A percentile compares a stretch with the other conserved stretches of the same genome.
phyloP scores from a whole-genome alignment of 2,113 vertebrate genomes.

The Anser brachyrhynchus region DNA sequence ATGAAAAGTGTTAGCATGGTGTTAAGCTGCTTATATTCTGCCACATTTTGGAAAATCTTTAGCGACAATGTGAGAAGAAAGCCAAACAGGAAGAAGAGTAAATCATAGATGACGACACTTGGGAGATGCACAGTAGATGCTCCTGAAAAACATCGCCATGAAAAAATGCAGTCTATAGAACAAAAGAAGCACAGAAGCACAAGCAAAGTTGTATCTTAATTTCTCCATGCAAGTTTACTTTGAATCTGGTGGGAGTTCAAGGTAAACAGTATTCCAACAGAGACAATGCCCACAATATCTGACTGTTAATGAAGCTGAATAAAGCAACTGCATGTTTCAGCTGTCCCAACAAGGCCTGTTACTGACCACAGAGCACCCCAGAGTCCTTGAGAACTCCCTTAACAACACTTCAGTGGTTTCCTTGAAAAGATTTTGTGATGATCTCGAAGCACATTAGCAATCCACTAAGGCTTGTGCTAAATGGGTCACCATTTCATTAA shows the following conservation, averaged over 20 bases:
- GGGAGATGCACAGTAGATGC: neutral
- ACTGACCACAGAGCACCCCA: neutral
- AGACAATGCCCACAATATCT: neutral
- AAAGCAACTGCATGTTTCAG: neutral
- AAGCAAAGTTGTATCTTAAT: neutral
- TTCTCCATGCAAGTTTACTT: neutral
- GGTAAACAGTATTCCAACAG: neutral
- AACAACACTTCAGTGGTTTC: neutral
- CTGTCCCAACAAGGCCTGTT: neutral
- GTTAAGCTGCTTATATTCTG: neutral
- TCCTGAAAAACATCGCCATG: neutral
- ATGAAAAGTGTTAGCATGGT: neutral
- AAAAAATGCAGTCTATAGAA: neutral
- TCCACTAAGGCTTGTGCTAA: neutral
- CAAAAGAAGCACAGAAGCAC: neutral
- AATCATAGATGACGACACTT: neutral
- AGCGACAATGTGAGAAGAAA: neutral
- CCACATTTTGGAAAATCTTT: neutral
- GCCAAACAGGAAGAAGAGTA: neutral
- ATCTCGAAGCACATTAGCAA: neutral
- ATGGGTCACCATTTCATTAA: neutral
- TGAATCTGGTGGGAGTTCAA: neutral
- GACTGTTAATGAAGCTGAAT: neutral
- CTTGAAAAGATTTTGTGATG: neutral
- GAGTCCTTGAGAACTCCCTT: conserved; percentile 6